Base-by-base conservation (phyloP, 2,888 invertebrate genomes). In the Papilio demoleus region DNA sequence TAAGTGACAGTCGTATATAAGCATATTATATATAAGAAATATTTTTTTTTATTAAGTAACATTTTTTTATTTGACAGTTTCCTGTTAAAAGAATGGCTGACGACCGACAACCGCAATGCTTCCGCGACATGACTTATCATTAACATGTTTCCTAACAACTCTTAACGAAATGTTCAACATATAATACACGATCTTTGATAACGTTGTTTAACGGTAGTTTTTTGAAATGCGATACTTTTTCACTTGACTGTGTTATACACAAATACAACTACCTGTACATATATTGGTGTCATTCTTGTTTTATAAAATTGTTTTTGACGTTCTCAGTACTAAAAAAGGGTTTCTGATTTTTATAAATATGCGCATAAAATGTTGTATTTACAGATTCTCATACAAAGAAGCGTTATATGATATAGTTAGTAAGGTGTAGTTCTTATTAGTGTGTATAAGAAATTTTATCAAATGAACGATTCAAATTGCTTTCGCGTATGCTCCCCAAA, bases 31-130 rank as follows among this genome's bases (percentile, higher is more conserved):
- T 31, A 4, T 6, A 31, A n/a, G n/a, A 53, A 2, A 31, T 31
- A 8, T 17, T n/a, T 27, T 53, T 27, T 22, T 47, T 4, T 19
- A 8, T 50, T 27, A 2, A 31, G 8, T 31, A 17, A 31, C 9
- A 2, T 5, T 6, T 31, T 31, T 31, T 31, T 31, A 31, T 31
- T 60, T 24, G 27, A 14, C 31, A 27, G 40, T 36, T 62, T 62
- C 67, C 67, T 62, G 61, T 62, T 62, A 67, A 61, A 50, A 34
- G 59, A 22, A n/a, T 45, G 65, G 9, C 53, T 11, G 65, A 31
- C 14, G 8, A 11, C 56, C 31, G 58, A 22, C 42, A 31, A 62
- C 61, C 56, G 56, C 34, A 42, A 36, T 24, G 68, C 40, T 68
- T 63, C 42, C 59, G 64, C 36, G 19, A 31, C 50, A 34, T 65